phyloP scores from a whole-genome alignment of 2,113 vertebrate species.

The Irena cyanogastra region DNA sequence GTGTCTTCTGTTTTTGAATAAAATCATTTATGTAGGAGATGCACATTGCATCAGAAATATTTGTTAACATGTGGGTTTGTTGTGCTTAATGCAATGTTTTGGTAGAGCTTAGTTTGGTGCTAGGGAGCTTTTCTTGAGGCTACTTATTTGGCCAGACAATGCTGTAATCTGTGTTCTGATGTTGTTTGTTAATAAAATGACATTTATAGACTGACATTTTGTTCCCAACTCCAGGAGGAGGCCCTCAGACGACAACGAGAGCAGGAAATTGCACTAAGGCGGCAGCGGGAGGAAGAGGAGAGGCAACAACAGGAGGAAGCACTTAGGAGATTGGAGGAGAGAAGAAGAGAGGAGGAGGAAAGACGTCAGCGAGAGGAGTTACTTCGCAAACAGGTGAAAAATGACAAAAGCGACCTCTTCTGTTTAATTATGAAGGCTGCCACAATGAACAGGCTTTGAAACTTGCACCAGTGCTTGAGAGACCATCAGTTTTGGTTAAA shows the following conservation, averaged over 20 bases:
- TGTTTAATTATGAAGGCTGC: neutral
- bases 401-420: neutral
- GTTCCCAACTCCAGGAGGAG: slow-evolving; percentile 72
- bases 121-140: neutral
- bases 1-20: neutral
- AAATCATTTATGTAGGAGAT: neutral
- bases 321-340: slow-evolving; percentile 85
- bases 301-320: slow-evolving; percentile 90
- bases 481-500: neutral
- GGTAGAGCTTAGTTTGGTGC: neutral
- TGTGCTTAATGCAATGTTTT: neutral
- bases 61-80: neutral
- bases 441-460: neutral
- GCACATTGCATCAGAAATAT: neutral
- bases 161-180: slow-evolving; percentile 26
- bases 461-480: neutral
- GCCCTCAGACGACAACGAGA: slow-evolving; percentile 75
- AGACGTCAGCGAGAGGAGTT: slow-evolving; percentile 87
- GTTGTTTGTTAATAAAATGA: neutral
- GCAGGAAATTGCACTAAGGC: slow-evolving; percentile 87
- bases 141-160: neutral
- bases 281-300: slow-evolving; percentile 92
- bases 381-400: slow-evolving; percentile 87
- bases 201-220: neutral
- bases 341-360: slow-evolving; percentile 91